These are phyloP conservation scores for Alethe diademata DNA, from an alignment of 2,113 vertebrate genomes.

Conservation along the genomic window DNA sequence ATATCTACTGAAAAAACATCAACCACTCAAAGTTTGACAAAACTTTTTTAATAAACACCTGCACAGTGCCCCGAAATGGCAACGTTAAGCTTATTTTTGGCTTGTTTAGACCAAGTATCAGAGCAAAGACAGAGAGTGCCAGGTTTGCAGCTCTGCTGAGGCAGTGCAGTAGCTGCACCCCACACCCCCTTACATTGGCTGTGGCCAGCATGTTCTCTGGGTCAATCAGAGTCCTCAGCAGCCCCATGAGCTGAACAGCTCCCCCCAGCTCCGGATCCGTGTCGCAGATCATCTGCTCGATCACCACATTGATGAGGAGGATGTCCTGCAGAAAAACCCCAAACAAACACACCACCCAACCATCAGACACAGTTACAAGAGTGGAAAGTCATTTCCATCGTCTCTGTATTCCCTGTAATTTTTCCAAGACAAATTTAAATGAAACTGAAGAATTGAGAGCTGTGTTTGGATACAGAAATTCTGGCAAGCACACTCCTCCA, in stretches of 20 bases:
- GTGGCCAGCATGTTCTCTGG: constrained; percentile 98
- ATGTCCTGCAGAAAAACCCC: constrained; percentile 82
- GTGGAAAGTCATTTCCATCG: background rate
- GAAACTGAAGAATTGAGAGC: background rate
- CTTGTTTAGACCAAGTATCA: background rate
- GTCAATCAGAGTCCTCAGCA: constrained; percentile 94
- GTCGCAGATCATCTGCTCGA: constrained; percentile 99
- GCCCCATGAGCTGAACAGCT: constrained; percentile 96
- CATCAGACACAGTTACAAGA: background rate
- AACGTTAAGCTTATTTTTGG: background rate
- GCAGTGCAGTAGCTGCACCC: constrained; percentile 32
- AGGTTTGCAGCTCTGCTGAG: background rate
- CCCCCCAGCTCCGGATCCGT: constrained; percentile 96
- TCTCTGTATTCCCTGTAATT: background rate
- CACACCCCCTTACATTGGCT: constrained; percentile 85
- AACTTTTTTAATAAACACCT: background rate
- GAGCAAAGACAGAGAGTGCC: background rate
- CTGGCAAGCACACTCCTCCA: background rate
- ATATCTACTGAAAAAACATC: background rate
- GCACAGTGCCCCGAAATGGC: background rate
- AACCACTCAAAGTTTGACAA: background rate
- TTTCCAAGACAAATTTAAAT: background rate
- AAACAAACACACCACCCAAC: background rate
- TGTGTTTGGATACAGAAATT: background rate
- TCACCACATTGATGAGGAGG: constrained; percentile 97